phyloP scores from a whole-genome alignment of 2,888 invertebrate species.

The Drosophila subquinaria region DNA sequence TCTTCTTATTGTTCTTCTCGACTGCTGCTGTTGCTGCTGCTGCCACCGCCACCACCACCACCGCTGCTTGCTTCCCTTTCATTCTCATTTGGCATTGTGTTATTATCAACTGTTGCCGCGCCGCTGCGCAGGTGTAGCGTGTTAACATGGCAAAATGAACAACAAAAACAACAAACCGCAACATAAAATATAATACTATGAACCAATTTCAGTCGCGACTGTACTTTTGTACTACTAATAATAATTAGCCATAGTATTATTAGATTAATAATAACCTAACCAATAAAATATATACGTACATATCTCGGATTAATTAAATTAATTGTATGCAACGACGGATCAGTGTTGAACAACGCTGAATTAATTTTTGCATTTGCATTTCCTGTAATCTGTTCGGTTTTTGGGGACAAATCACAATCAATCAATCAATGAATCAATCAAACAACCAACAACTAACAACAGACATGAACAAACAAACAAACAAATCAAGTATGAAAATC shows the following conservation, averaged over 20 bases:
- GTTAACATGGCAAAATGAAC: slow-evolving; percentile 61
- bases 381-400: slow-evolving; percentile 68
- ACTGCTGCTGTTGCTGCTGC: slow-evolving; percentile 18
- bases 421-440: slow-evolving; percentile 30
- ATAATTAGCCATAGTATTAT: slow-evolving; percentile 55
- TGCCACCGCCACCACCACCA: slow-evolving; percentile 26
- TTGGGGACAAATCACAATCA: slow-evolving; percentile 67
- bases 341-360: slow-evolving; percentile 56
- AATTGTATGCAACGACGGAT: slow-evolving; percentile 44
- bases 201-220: slow-evolving; percentile 64
- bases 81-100: slow-evolving; percentile 61
- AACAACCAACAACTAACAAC: slow-evolving; percentile 37
- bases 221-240: slow-evolving; percentile 65
- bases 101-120: slow-evolving; percentile 64
- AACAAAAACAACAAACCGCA: slow-evolving; percentile 57
- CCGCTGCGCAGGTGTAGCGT: slow-evolving; percentile 76
- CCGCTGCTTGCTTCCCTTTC: slow-evolving; percentile 47
- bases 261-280: slow-evolving; percentile 50
- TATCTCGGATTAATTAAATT: slow-evolving; percentile 40
- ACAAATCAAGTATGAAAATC: slow-evolving; percentile 30
- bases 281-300: slow-evolving; percentile 13
- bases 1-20: slow-evolving; percentile 48
- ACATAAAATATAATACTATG: slow-evolving; percentile 50
- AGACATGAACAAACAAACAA: slow-evolving; percentile 37
- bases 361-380: slow-evolving; percentile 60